These are phyloP conservation scores for Cynopterus brachyotis DNA, from an alignment of 2,113 vertebrate species.

Conservation along the genomic window DNA sequence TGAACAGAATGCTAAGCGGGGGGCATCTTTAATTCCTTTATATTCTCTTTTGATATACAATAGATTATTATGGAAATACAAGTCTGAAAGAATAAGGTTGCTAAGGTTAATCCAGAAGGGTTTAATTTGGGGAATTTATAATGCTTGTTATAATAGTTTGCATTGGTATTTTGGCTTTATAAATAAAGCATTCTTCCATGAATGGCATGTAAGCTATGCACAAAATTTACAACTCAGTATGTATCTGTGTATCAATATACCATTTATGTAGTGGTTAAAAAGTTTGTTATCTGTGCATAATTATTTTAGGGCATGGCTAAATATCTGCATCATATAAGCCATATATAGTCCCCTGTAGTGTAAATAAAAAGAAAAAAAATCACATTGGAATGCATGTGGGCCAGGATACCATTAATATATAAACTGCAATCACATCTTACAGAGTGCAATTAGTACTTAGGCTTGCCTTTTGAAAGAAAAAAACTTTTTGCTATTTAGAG, in stretches of 20 bases:
- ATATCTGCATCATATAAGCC: background rate
- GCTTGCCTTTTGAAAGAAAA: background rate
- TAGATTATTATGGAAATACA: background rate
- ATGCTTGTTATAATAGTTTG: background rate
- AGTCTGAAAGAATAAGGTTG: background rate
- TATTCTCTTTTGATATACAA: background rate
- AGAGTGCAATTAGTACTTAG: background rate
- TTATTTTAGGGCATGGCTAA: constrained; percentile 31
- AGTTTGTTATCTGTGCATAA: background rate
- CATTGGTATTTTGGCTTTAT: background rate
- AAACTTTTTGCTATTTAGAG: background rate
- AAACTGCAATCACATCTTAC: background rate
- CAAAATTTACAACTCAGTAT: background rate
- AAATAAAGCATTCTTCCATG: background rate
- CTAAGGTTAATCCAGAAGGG: background rate
- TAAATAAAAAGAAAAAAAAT: background rate
- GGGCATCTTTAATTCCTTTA: background rate
- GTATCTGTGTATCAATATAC: background rate
- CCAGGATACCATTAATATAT: background rate
- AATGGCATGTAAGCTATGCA: background rate
- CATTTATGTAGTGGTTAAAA: background rate
- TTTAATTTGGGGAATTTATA: background rate
- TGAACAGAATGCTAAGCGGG: background rate
- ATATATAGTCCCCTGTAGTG: background rate
- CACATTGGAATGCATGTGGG: background rate